Conservation (phyloP, 2,888 invertebrate species). For the Drosophila lacicola region DNA sequence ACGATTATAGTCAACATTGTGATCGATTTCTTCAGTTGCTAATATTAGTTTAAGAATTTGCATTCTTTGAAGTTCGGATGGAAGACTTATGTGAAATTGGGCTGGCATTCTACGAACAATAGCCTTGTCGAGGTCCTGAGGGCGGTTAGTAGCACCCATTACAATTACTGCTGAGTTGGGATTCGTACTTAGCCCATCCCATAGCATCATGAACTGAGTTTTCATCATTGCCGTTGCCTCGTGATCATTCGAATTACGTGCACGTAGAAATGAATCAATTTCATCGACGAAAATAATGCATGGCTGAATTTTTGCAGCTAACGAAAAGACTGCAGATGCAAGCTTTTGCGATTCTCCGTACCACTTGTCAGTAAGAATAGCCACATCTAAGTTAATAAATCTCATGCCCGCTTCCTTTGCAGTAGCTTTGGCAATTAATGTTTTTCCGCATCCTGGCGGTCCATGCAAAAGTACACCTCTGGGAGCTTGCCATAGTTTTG, state of each 20-base stretch:
- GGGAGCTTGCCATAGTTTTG: slow-evolving; percentile 95
- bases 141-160: slow-evolving; percentile 99
- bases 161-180: slow-evolving; percentile 93
- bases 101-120: slow-evolving; percentile 98
- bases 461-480: slow-evolving; percentile 98
- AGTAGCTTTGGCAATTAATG: slow-evolving; percentile 98
- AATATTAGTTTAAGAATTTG: slow-evolving; percentile 92
- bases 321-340: slow-evolving; percentile 97
- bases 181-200: slow-evolving; percentile 98
- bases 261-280: slow-evolving; percentile 98
- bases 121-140: slow-evolving; percentile 97
- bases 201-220: slow-evolving; percentile 99
- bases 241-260: slow-evolving; percentile 95
- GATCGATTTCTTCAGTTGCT: slow-evolving; percentile 89
- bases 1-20: slow-evolving; percentile 89
- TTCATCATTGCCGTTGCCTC: slow-evolving; percentile 99
- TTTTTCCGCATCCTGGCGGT: slow-evolving; percentile 98
- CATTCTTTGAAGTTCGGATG: slow-evolving; percentile 89
- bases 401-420: slow-evolving; percentile 97
- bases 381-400: slow-evolving; percentile 97
- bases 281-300: slow-evolving; percentile 98
- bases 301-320: slow-evolving; percentile 96
- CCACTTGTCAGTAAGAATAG: slow-evolving; percentile 98
- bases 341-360: slow-evolving; percentile 99
- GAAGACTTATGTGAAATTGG: slow-evolving; percentile 94